Base-by-base conservation (phyloP, 2,888 invertebrate species). In the Chironomus tentans region DNA sequence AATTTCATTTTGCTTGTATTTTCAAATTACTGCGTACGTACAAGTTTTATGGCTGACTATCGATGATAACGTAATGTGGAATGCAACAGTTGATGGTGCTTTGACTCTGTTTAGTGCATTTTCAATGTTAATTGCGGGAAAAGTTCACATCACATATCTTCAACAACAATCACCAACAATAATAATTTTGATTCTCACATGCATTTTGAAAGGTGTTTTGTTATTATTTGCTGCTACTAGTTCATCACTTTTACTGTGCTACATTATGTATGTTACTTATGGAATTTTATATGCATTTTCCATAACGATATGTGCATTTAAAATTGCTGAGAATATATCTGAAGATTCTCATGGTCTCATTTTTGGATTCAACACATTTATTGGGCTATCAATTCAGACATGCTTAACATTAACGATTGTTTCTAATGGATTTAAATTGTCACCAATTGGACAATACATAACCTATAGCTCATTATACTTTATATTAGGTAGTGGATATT, bases 291-390 rank as follows among this genome's bases (percentile, higher is more conserved):
- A 91, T 82, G 92, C 95, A 79, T 91, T 92, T 79, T 88, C 90
- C 78, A 91, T 93, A 77, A 94, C 94, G 0, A 85, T 93, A 76
- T 90, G 92, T 12, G 95, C 95, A 82, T 90, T 92, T 70, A 94
- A 95, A 85, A 92, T 97, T 75, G 96, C 97, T 0, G 89, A 91
- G 78, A 86, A 90, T 78, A 87, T 97, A 77, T 87, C 88, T 76
- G 91, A 92, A 79, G 93, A 95, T 74, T 93, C 93, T 82, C 95
- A 93, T 82, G 96, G 94, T 0, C 85, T 97, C 4, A 91, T 97
- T 78, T 96, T 97, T 83, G 97, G 97, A 4, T 87, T 95, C 78
- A 97, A 95, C 83, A 95, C 93, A 0, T 89, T 96, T 76, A 78
- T 93, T 0, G 94, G 95, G 3, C 87, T 96, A 4, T 82, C 88